Conservation (phyloP, 1,140 invertebrate genomes). For the Gonatopus flavifemur region DNA sequence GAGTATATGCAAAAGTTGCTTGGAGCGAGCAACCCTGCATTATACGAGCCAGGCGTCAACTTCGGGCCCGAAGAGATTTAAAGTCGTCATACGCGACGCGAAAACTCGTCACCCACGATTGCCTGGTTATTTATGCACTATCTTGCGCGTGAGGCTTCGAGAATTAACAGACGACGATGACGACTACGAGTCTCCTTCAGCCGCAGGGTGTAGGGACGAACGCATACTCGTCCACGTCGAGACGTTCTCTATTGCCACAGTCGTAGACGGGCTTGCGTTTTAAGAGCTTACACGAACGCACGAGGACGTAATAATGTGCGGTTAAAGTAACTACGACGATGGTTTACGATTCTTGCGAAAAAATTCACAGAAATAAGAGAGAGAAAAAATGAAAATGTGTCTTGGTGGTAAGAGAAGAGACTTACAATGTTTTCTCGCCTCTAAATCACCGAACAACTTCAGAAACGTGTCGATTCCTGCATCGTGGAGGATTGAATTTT, state of each 20-base stretch:
- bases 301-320: conserved; percentile 27
- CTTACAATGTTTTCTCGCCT: no score
- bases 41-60: conserved; percentile 47
- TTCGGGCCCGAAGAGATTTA: conserved; percentile 42
- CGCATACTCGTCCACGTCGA: conserved; percentile 1
- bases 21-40: conserved; percentile 33
- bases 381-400: no score
- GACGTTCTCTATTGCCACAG: no score
- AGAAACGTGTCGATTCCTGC: no score
- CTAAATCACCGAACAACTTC: no score
- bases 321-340: conserved; percentile 22
- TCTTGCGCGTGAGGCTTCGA: not conserved
- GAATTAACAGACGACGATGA: no score
- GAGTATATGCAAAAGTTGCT: no score
- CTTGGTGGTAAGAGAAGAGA: no score
- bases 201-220: conserved; percentile 1
- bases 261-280: no score
- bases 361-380: no score
- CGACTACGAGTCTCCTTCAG: no score
- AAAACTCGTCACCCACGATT: conserved; percentile 49
- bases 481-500: no score
- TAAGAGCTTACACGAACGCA: conserved; percentile 11
- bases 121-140: conserved; percentile 36
- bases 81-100: conserved; percentile 42
- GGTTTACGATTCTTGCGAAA: conserved; percentile 25